Evolutionary conservation across 2,113 vertebrate species (phyloP).

Genomic region (Tetrao urogallus): DNA sequence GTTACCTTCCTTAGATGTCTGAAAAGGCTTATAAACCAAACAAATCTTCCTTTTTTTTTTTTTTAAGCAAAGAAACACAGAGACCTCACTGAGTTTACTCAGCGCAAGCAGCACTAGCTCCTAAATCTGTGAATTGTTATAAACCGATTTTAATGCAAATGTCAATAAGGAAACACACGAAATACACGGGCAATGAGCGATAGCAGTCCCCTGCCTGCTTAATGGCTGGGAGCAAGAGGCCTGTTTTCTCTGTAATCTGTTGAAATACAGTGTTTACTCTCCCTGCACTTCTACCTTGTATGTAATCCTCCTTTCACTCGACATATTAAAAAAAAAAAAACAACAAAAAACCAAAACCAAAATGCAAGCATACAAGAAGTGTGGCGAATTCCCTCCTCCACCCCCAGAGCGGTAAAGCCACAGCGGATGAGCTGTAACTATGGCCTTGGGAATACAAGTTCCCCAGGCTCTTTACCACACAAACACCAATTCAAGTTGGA

Average conservation of each 20-base stretch:
- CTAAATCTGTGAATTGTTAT: constrained; percentile 25
- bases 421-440: constrained; percentile 66
- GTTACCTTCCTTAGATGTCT: constrained; percentile 4
- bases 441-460: constrained; percentile 73
- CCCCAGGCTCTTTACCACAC: constrained; percentile 67
- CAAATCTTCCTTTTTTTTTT: neutral
- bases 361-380: constrained; percentile 50
- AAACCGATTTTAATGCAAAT: constrained; percentile 35
- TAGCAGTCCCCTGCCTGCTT: neutral
- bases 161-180: neutral
- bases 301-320: constrained; percentile 44
- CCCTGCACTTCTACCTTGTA: constrained; percentile 9
- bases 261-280: constrained; percentile 33
- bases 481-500: constrained; percentile 64
- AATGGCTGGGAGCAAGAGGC: neutral
- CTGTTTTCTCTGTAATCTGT: constrained; percentile 25
- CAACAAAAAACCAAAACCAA: neutral
- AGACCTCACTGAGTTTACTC: neutral
- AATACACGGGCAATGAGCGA: neutral
- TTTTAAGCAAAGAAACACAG: neutral
- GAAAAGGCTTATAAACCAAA: constrained; percentile 11
- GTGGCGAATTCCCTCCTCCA: constrained; percentile 66
- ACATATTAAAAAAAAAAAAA: neutral
- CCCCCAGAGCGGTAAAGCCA: constrained; percentile 63
- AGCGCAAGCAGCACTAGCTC: neutral